phyloP scores from a whole-genome alignment of 92 coral and sea anemone species.

The Chrysogorgia sp. region DNA sequence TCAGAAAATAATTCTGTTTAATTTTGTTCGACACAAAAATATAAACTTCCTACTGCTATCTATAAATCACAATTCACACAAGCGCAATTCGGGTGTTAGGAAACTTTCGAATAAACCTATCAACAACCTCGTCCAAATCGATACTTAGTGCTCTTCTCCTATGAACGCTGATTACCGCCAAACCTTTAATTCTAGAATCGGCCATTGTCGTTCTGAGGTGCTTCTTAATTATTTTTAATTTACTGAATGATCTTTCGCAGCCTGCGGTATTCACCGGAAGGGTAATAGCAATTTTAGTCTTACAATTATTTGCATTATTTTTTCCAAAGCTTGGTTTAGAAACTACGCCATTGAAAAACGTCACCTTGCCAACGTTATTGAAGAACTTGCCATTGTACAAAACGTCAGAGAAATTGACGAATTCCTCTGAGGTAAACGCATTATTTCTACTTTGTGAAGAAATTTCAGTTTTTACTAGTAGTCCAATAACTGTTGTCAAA shows the following conservation, averaged over 20 bases:
- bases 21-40: not conserved
- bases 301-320: not conserved
- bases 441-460: not conserved
- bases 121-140: conserved; percentile 28
- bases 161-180: conserved; percentile 37
- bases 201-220: conserved; percentile 33
- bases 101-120: conserved; percentile 31
- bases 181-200: not conserved
- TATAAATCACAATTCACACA: not conserved
- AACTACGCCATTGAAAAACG: conserved; percentile 54
- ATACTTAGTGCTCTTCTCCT: conserved; percentile 32
- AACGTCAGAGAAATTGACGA: conserved; percentile 53
- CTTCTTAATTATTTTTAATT: conserved; percentile 19
- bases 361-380: conserved; percentile 65
- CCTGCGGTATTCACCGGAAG: conserved; percentile 21
- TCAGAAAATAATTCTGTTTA: too few species aligned
- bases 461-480: too few species aligned
- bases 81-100: conserved; percentile 6
- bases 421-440: conserved; percentile 76
- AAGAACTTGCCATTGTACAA: conserved; percentile 78
- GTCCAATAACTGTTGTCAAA: too few species aligned
- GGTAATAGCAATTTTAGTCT: not conserved
- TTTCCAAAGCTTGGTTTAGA: conserved; percentile 36
- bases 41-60: not conserved
- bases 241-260: conserved; percentile 35